Evolutionary conservation across 2,113 vertebrate species (phyloP).

Genomic region (Spheniscus mendiculus): DNA sequence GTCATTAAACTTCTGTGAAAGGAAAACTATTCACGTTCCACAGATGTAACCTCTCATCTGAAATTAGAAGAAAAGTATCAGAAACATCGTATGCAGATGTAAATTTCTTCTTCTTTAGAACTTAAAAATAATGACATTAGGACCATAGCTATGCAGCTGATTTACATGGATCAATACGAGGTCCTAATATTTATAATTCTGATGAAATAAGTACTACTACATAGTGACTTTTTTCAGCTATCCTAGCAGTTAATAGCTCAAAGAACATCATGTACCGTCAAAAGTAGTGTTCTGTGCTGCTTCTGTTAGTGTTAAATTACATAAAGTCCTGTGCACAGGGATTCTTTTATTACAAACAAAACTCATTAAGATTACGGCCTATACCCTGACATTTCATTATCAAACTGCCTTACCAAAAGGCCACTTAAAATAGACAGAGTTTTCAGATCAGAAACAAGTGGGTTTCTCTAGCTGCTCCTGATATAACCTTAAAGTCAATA

Average conservation of each 20-base stretch:
- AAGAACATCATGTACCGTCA: not conserved
- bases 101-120: not conserved
- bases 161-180: not conserved
- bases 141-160: not conserved
- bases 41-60: not conserved
- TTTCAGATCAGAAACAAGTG: not conserved
- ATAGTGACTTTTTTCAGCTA: not conserved
- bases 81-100: not conserved
- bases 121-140: not conserved
- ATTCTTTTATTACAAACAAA: not conserved
- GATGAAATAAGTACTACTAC: not conserved
- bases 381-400: not conserved
- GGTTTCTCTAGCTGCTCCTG: not conserved
- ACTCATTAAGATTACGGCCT: not conserved
- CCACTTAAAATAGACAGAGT: not conserved
- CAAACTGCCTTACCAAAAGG: not conserved
- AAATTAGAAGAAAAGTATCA: conserved; percentile 35
- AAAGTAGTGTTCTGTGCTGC: not conserved
- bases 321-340: not conserved
- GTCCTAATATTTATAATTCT: not conserved
- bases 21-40: not conserved
- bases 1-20: not conserved
- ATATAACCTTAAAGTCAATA: not conserved
- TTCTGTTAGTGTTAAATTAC: not conserved
- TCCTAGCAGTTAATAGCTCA: not conserved